Base-by-base conservation (phyloP, 2,113 vertebrate genomes). In the Anarrhichthys ocellatus region DNA sequence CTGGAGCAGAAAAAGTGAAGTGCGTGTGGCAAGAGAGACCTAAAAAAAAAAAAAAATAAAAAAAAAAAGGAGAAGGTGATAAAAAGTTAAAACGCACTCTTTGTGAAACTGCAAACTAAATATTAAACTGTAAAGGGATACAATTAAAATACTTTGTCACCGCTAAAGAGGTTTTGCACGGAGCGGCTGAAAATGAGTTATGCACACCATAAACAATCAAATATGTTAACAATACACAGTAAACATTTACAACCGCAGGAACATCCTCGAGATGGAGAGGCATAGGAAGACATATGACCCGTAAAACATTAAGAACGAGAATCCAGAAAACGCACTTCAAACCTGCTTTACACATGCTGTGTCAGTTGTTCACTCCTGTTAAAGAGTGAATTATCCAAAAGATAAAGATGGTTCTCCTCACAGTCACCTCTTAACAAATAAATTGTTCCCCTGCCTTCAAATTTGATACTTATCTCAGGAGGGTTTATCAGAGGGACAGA, bases 1-100 rank as follows among this genome's bases (percentile, higher is more conserved):
- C 94, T 95, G 80, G 9, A 82, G 42, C 18, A 48, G 54, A 56
- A 82, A 88, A 82, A 78, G 76, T 52, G 73, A 80, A 84, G 69
- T 3, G 46, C 8, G 2, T 66, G 59, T 40, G 22, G 2, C 0
- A 22, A 22, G 24, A 22, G 15, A 56, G 69, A 13, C 5, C 10
- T 4, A 44, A 44, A 44, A 46, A 46, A 11, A 7, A 46, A 46
- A 46, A 44, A 20, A 1, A n/a, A n/a, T n/a, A 20, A 14, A 46
- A 17, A 11, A 32, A 75, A 65, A 78, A 78, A 78, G 24, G 11
- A 76, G 78, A 74, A 66, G 77, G 22, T 40, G 71, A 67, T 24
- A 24, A 9, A 20, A 66, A 7, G 40, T 69, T 7, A 70, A 46
- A 20, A 15, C 7, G 4, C 6, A 36, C 3, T 50, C 20, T 64